These are phyloP conservation scores for Fundulus diaphanus DNA, from an alignment of 2,797 vertebrate genomes.

Conservation along the genomic window DNA sequence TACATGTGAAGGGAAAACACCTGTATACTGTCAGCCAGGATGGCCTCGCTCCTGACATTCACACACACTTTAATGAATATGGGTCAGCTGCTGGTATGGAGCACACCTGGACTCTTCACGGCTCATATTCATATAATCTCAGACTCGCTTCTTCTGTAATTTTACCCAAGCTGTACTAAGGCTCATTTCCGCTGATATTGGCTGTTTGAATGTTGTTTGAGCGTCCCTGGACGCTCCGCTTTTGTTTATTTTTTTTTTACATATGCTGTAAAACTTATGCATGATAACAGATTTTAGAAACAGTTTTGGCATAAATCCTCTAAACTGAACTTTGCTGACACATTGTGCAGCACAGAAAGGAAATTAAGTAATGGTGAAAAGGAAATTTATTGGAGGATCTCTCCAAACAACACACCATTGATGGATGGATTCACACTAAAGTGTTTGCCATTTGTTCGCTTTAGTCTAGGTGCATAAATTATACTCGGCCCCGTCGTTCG, in stretches of 20 bases:
- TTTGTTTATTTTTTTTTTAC: neutral
- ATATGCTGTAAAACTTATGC: conserved; percentile 14
- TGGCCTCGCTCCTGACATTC: conserved; percentile 55
- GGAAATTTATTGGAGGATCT: conserved; percentile 42
- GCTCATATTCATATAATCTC: conserved; percentile 26
- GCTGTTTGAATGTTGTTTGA: conserved; percentile 31
- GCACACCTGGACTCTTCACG: conserved; percentile 75
- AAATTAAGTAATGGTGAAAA: conserved; percentile 42
- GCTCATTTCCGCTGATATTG: conserved; percentile 28
- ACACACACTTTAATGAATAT: conserved; percentile 74
- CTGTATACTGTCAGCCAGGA: conserved; percentile 56
- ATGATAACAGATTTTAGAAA: conserved; percentile 39
- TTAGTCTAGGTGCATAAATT: conserved; percentile 35
- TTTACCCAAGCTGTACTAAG: conserved; percentile 5
- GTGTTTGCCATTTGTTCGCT: conserved; percentile 27
- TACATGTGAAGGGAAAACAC: conserved; percentile 61
- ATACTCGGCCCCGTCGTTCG: conserved; percentile 29
- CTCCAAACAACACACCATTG: conserved; percentile 34
- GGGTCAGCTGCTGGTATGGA: conserved; percentile 58
- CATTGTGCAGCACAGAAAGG: conserved; percentile 57
- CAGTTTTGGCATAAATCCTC: conserved; percentile 10
- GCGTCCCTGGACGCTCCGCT: neutral
- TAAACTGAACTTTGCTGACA: conserved; percentile 26
- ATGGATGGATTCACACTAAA: conserved; percentile 22
- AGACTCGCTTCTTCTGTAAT: conserved; percentile 24